A percentile compares a stretch with the other conserved stretches of the same genome.
Conservation (phyloP, 2,113 vertebrate genomes). For the Toxostoma redivivum region DNA sequence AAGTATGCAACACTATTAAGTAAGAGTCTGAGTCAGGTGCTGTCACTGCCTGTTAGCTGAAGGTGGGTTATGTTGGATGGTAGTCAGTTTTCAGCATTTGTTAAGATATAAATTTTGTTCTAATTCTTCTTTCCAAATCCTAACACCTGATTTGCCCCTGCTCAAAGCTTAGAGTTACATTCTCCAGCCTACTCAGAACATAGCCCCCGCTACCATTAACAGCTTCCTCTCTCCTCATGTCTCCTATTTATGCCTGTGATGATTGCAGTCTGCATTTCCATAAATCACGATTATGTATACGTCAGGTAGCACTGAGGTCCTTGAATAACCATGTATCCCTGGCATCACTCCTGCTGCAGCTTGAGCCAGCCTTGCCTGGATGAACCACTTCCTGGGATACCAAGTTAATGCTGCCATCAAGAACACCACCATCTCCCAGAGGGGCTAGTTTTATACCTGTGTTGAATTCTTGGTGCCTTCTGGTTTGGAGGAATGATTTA, state of each 20-base stretch:
- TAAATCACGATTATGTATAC: neutral
- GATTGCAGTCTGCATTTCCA: neutral
- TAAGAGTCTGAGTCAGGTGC: neutral
- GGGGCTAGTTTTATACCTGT: neutral
- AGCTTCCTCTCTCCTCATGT: neutral
- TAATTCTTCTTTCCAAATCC: neutral
- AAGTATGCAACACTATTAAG: neutral
- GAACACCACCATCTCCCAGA: neutral
- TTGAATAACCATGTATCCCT: neutral
- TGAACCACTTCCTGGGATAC: neutral
- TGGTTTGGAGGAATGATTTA: slow-evolving; percentile 1
- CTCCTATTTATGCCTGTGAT: neutral
- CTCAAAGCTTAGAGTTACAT: neutral
- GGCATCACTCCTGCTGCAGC: neutral
- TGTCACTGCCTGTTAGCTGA: neutral
- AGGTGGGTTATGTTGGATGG: neutral
- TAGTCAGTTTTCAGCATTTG: neutral
- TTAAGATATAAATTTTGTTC: neutral
- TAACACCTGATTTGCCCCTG: neutral
- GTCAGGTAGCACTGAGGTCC: neutral
- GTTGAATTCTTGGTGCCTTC: neutral
- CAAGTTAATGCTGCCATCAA: neutral
- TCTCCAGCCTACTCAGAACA: neutral
- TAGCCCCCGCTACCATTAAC: neutral
- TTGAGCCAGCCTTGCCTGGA: neutral